phyloP scores from a whole-genome alignment of 2,113 vertebrate species.

The Melanerpes aurifrons region DNA sequence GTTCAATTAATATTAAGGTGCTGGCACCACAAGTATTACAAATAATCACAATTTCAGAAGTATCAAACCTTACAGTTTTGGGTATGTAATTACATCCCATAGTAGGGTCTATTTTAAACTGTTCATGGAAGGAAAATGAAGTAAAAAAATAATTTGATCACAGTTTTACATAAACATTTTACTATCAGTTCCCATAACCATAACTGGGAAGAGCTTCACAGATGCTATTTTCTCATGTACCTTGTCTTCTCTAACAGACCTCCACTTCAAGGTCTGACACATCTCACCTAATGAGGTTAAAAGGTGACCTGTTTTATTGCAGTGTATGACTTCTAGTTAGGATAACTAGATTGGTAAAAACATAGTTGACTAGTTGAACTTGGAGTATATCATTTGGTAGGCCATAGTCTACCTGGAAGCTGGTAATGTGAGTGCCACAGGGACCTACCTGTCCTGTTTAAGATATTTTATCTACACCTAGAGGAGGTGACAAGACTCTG shows the following conservation, averaged over 20 bases:
- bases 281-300: not conserved
- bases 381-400: not conserved
- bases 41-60: not conserved
- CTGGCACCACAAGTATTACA: not conserved
- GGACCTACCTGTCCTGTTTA: not conserved
- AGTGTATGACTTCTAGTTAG: not conserved
- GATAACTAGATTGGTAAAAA: not conserved
- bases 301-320: not conserved
- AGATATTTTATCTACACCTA: not conserved
- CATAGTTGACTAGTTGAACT: not conserved
- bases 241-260: not conserved
- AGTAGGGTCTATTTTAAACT: not conserved
- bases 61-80: not conserved
- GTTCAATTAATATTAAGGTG: not conserved
- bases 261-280: not conserved
- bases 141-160: not conserved
- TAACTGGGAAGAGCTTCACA: not conserved
- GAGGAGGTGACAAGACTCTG: not conserved
- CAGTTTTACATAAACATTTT: not conserved
- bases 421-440: not conserved
- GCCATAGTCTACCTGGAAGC: not conserved
- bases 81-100: fast-evolving
- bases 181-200: not conserved
- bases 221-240: not conserved
- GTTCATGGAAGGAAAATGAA: not conserved